phyloP scores from a whole-genome alignment of 2,797 vertebrate genomes.

The Galagoides demidoff region DNA sequence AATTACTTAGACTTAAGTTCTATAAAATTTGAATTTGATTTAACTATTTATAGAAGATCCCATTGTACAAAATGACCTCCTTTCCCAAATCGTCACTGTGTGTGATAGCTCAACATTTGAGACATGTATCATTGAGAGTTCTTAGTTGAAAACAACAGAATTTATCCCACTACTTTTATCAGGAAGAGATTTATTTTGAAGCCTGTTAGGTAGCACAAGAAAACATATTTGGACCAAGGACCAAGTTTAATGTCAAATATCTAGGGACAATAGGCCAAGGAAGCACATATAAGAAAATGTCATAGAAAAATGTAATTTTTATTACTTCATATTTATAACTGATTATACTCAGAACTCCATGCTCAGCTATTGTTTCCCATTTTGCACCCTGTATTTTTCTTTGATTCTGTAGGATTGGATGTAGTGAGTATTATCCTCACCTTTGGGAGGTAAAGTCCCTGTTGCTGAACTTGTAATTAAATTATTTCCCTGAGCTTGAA shows the following conservation, averaged over 20 bases:
- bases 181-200: neutral
- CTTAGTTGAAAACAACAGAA: neutral
- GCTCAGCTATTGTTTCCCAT: neutral
- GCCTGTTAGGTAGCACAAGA: neutral
- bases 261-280: neutral
- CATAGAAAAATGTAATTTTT: neutral
- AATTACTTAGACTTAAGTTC: neutral
- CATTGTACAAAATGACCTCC: neutral
- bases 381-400: neutral
- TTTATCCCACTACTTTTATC: neutral
- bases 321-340: neutral
- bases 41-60: conserved; percentile 12
- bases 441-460: neutral
- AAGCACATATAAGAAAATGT: neutral
- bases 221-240: neutral
- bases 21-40: conserved; percentile 32
- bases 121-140: neutral
- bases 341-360: neutral
- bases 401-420: neutral
- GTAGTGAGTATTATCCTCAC: neutral
- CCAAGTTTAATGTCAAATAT: neutral
- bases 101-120: neutral
- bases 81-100: neutral
- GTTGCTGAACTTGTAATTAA: neutral
- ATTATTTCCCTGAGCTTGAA: neutral